Conservation (phyloP, 2,888 invertebrate species). For the Calliphora vomitoria region DNA sequence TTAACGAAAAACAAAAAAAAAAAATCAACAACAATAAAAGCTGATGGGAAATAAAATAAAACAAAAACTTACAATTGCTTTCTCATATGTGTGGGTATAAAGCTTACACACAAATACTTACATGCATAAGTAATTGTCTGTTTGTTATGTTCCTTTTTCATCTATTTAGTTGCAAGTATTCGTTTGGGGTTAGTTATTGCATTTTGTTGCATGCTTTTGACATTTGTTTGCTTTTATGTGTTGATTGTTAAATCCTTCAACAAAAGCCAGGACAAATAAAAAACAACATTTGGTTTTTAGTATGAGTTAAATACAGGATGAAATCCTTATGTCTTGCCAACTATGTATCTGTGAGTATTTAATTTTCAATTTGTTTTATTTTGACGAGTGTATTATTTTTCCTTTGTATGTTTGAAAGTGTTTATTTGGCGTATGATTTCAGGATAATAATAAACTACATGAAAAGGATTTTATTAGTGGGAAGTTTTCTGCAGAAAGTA, state of each 20-base stretch:
- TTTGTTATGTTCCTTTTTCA: neutral
- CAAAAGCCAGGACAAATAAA: constrained; percentile 3
- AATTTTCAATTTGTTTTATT: neutral
- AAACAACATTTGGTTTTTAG: neutral
- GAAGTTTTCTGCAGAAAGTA: no score
- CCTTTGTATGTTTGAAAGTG: neutral
- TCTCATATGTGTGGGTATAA: neutral
- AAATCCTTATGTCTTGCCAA: neutral
- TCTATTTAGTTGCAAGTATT: neutral
- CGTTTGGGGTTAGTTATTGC: neutral
- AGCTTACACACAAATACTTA: neutral
- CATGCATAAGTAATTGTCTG: constrained; percentile 6
- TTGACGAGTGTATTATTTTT: neutral
- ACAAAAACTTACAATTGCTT: constrained; percentile 22
- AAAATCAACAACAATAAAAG: constrained; percentile 6
- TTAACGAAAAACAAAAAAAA: constrained; percentile 4
- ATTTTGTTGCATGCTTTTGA: constrained; percentile 58
- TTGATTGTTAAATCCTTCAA: constrained; percentile 44
- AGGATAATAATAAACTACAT: constrained; percentile 3
- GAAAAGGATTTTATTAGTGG: neutral
- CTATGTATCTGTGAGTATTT: neutral
- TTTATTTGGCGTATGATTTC: constrained; percentile 11
- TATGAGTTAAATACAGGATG: neutral
- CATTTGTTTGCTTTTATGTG: constrained; percentile 62
- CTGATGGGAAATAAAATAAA: neutral